phyloP scores from a whole-genome alignment of 2,888 invertebrate species.

The Lasioglossum zephyrum region DNA sequence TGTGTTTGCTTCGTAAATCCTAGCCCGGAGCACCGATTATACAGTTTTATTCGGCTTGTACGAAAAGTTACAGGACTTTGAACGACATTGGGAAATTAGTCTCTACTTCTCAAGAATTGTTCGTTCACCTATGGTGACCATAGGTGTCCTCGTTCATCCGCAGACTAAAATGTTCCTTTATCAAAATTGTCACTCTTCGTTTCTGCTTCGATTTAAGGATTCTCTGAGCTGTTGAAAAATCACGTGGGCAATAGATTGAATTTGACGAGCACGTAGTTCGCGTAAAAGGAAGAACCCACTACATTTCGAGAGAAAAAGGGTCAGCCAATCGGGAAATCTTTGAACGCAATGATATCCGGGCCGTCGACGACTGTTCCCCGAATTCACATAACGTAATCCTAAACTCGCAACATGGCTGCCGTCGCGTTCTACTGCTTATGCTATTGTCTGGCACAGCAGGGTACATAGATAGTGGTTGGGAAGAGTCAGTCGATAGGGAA shows the following conservation, averaged over 20 bases:
- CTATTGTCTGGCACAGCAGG: constrained; percentile 1
- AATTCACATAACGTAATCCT: constrained; percentile 6
- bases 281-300: background rate
- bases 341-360: background rate
- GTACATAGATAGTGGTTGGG: background rate
- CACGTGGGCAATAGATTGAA: background rate
- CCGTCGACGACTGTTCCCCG: background rate
- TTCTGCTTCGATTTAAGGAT: too few species aligned
- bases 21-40: background rate
- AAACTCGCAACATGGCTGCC: constrained; percentile 4
- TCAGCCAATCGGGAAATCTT: background rate
- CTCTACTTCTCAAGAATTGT: background rate
- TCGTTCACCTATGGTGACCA: background rate
- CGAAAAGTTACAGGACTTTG: background rate
- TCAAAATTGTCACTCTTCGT: too few species aligned
- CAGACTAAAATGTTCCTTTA: too few species aligned
- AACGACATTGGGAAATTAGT: background rate
- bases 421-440: constrained; percentile 2
- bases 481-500: constrained; percentile 4
- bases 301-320: background rate
- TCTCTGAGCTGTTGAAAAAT: background rate
- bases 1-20: background rate
- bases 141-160: background rate
- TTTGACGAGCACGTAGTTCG: background rate
- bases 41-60: background rate